Evolutionary conservation across 2,888 invertebrate species (phyloP).

Genomic region (Icerya purchasi): DNA sequence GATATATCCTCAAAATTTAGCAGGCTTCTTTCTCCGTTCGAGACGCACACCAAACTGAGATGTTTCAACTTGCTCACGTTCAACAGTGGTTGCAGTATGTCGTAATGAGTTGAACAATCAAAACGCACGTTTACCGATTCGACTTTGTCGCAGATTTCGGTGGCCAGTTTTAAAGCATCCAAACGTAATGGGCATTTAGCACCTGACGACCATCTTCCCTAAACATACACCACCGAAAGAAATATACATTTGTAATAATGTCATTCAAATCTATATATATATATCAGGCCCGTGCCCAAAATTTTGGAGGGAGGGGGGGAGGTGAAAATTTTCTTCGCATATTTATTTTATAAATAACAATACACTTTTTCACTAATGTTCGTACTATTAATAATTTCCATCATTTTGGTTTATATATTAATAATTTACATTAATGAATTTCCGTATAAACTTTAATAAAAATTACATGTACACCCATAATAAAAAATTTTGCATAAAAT

Average conservation of each 20-base stretch:
- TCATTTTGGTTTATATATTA: no score
- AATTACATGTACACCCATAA: no score
- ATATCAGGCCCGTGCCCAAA: no score
- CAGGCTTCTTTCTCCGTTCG: conserved; percentile 21
- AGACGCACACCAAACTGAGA: conserved; percentile 22
- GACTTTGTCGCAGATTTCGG: conserved; percentile 20
- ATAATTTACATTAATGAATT: no score
- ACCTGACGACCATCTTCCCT: conserved; percentile 19
- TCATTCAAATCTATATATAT: neutral
- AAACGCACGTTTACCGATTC: conserved; percentile 16
- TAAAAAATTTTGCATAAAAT: no score
- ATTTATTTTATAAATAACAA: no score
- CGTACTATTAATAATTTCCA: no score
- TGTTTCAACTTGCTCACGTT: conserved; percentile 17
- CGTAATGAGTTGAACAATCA: conserved; percentile 22
- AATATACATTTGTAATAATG: neutral
- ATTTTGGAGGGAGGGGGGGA: no score
- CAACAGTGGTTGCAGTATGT: conserved; percentile 19
- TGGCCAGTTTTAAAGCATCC: conserved; percentile 21
- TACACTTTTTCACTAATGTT: no score
- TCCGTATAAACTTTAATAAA: no score
- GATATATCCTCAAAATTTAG: conserved; percentile 22
- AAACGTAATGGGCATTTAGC: conserved; percentile 17
- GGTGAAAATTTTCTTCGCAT: no score
- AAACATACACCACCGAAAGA: conserved; percentile 18